Conservation (phyloP, 2,113 vertebrate genomes). For the Plotosus lineatus region DNA sequence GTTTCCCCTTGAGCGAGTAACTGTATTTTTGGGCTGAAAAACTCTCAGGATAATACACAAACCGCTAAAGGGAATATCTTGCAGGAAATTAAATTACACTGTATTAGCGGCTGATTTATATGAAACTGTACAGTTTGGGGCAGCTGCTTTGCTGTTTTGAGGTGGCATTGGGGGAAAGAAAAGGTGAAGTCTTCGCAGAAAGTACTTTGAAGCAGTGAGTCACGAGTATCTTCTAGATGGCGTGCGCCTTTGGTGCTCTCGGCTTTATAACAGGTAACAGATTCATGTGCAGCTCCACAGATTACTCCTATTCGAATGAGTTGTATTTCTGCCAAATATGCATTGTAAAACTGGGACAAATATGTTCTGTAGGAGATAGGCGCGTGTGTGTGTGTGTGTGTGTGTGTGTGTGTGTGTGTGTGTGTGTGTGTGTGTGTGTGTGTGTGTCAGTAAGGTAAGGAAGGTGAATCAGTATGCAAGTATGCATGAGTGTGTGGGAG, state of each 20-base stretch:
- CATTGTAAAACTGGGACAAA: conserved; percentile 47
- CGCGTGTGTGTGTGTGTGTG: conserved; percentile 37
- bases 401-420: conserved; percentile 39
- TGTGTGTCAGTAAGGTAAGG: conserved; percentile 37
- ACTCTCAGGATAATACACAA: conserved; percentile 65
- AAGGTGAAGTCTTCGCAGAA: conserved; percentile 60
- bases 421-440: conserved; percentile 46
- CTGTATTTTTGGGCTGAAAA: conserved; percentile 50
- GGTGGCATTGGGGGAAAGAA: conserved; percentile 53
- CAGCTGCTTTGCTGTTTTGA: conserved; percentile 65
- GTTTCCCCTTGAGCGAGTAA: conserved; percentile 52
- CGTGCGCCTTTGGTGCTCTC: conserved; percentile 46
- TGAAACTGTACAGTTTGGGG: conserved; percentile 72
- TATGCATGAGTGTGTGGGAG: conserved; percentile 35
- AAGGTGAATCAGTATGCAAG: conserved; percentile 27
- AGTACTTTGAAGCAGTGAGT: conserved; percentile 38
- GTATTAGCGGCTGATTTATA: conserved; percentile 76
- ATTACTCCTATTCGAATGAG: conserved; percentile 59
- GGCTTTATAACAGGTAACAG: conserved; percentile 55
- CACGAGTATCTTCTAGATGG: conserved; percentile 46
- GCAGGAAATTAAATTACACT: conserved; percentile 76
- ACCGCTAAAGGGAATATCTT: conserved; percentile 66
- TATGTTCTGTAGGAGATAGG: conserved; percentile 7
- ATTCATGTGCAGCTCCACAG: conserved; percentile 48
- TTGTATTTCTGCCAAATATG: conserved; percentile 56